Evolutionary conservation across 2,888 invertebrate species (phyloP).

Genomic region (Lasioglossum pauxillum): DNA sequence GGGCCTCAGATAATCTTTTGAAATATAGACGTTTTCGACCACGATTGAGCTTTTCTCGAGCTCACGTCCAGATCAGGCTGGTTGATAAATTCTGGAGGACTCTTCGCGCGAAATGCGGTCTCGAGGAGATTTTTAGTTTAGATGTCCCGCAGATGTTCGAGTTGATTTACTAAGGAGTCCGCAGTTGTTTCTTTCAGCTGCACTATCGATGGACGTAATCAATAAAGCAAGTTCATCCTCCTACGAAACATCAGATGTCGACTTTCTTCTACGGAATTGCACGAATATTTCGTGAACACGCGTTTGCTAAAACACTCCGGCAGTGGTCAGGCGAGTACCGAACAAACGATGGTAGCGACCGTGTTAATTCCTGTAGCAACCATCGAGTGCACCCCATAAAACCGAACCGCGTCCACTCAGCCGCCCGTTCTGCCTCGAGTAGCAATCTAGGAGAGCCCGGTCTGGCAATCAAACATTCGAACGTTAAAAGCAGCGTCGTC

Average conservation of each 20-base stretch:
- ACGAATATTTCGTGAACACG: neutral
- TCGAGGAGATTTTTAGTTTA: neutral
- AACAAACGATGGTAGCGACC: neutral
- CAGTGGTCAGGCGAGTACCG: neutral
- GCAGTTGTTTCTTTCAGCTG: neutral
- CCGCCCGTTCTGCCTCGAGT: neutral
- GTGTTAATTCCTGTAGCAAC: neutral
- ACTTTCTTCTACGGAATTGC: neutral
- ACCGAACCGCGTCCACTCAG: neutral
- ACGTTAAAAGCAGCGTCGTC: neutral
- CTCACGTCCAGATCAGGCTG: neutral
- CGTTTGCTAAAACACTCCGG: neutral
- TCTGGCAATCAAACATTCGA: neutral
- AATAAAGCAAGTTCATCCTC: no score
- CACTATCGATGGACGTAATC: no score
- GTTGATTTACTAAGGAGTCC: neutral
- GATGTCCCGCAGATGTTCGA: neutral
- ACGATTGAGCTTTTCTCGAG: neutral
- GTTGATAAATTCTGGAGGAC: neutral
- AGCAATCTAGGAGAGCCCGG: neutral
- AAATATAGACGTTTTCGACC: conserved; percentile 11
- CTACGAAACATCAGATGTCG: no score
- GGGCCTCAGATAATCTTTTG: neutral
- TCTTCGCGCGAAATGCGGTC: neutral
- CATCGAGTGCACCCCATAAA: neutral